Conservation (phyloP, 2,888 invertebrate species). For the Gisinianus flammeolus region DNA sequence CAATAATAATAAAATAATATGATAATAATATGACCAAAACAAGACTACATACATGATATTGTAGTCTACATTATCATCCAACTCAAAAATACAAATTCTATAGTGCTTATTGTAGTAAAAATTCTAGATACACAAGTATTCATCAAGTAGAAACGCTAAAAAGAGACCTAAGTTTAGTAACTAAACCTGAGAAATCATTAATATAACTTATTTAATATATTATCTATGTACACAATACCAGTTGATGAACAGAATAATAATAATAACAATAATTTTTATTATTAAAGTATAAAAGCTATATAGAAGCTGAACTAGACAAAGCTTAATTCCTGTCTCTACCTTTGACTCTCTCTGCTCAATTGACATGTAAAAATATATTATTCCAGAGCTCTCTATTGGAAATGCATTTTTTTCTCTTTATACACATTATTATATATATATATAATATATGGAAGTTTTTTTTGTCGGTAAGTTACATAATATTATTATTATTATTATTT, state of each 20-base stretch:
- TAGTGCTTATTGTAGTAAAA: too few species aligned
- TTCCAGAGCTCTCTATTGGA: conserved; percentile 18
- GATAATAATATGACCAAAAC: background rate
- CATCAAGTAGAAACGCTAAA: conserved; percentile 7
- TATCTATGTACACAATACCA: conserved; percentile 21
- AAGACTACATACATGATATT: background rate
- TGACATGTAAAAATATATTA: conserved; percentile 36
- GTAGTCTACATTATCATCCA: background rate
- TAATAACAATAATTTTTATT: conserved; percentile 9
- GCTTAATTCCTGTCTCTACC: conserved; percentile 20
- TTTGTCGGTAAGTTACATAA: conserved; percentile 5
- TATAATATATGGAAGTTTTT: background rate
- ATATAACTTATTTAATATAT: conserved; percentile 1
- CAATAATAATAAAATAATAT: background rate
- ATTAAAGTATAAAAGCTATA: conserved; percentile 25
- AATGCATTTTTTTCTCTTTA: conserved; percentile 11
- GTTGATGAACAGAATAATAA: conserved; percentile 27
- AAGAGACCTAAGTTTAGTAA: background rate
- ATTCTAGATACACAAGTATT: conserved; percentile 4
- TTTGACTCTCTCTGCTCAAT: conserved; percentile 21
- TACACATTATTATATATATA: background rate
- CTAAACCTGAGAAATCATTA: conserved; percentile 34
- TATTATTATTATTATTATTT: background rate
- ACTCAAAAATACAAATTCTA: background rate
- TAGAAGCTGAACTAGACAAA: conserved; percentile 39